Conservation (phyloP, 2,888 invertebrate species). For the Phrixothrix hirtus region DNA sequence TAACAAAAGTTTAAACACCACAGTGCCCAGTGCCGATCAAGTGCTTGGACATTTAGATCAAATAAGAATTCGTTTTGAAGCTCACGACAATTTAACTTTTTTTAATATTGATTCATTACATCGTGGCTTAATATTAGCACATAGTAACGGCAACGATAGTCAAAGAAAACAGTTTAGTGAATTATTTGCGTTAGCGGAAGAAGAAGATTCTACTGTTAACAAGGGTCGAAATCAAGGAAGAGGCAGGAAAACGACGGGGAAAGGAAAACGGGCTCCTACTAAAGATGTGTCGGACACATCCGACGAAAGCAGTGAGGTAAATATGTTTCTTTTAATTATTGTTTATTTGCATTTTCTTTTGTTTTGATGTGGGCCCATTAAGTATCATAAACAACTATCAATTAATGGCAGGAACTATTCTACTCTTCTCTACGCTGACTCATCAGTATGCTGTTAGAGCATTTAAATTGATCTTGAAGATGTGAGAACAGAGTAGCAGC, state of each 20-base stretch:
- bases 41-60: slow-evolving; percentile 92
- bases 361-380: no score
- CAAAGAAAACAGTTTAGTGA: slow-evolving; percentile 91
- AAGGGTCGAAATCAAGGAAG: slow-evolving; percentile 64
- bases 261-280: slow-evolving; percentile 53
- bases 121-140: slow-evolving; percentile 85
- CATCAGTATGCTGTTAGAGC: no score
- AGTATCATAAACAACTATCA: no score
- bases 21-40: slow-evolving; percentile 79
- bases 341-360: no score
- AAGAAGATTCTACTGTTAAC: slow-evolving; percentile 71
- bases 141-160: slow-evolving; percentile 84
- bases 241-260: slow-evolving; percentile 54
- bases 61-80: slow-evolving; percentile 75
- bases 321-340: slow-evolving; percentile 7
- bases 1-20: slow-evolving; percentile 70
- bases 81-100: slow-evolving; percentile 72
- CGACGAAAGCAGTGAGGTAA: slow-evolving; percentile 81
- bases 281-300: slow-evolving; percentile 65
- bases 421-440: no score
- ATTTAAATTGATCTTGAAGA: no score
- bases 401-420: no score
- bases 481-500: no score
- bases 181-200: slow-evolving; percentile 86
- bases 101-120: slow-evolving; percentile 91